Evolutionary conservation across 2,888 invertebrate genomes (phyloP).

Genomic region (Biston stratarius): DNA sequence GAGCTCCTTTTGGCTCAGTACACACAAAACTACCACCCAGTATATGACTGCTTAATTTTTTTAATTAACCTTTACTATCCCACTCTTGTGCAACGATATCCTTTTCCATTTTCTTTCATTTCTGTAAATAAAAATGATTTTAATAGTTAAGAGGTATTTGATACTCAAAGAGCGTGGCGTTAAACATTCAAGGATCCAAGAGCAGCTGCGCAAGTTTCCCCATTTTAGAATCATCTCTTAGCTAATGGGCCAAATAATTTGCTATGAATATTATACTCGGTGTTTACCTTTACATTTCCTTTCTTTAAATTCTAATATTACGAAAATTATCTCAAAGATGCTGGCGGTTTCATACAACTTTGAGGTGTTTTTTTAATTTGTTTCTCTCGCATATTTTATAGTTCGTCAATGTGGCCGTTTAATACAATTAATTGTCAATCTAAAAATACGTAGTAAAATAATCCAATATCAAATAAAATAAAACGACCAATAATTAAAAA

Average conservation of each 20-base stretch:
- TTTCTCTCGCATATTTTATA: neutral
- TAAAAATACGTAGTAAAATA: no score
- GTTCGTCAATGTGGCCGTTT: no score
- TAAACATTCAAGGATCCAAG: neutral
- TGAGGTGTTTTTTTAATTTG: neutral
- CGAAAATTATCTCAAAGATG: slow-evolving; percentile 4
- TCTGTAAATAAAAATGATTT: no score
- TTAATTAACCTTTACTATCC: no score
- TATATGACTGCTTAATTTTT: no score
- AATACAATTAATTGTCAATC: no score
- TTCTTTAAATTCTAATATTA: slow-evolving; percentile 15
- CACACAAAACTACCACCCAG: no score
- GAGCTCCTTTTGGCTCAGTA: no score
- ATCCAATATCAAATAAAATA: no score
- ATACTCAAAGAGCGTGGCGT: neutral
- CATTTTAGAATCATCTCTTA: slow-evolving; percentile 11
- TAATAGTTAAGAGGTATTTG: neutral
- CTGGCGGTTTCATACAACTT: neutral
- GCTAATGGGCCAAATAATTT: slow-evolving; percentile 55
- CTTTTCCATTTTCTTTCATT: no score
- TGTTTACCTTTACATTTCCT: slow-evolving; percentile 33
- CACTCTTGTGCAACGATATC: no score
- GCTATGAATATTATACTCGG: slow-evolving; percentile 48
- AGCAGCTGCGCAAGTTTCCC: slow-evolving; percentile 5
- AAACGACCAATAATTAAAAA: no score